Base-by-base conservation (phyloP, 1,140 invertebrate genomes). In the Listronotus bonariensis region DNA sequence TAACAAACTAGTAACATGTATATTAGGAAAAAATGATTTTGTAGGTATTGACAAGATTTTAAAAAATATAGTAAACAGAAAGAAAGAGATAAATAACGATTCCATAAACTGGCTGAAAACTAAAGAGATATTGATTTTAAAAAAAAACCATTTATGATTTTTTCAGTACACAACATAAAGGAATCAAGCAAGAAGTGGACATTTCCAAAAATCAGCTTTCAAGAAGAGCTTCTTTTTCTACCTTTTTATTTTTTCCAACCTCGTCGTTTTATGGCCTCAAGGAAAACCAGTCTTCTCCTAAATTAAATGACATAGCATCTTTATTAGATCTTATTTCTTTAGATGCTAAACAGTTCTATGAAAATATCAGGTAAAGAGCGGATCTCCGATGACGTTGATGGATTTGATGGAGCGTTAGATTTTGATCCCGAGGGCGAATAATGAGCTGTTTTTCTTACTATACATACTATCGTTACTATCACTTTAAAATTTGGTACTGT, bases 381-480 rank as follows among this genome's bases (percentile, higher is more conserved):
- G n/a, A 40, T 40, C 38, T 40, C 7, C 38, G 38, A 40, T 40
- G 38, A 40, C n/a, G n/a, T 40, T 40, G 38, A 40, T 40, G 38
- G 38, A 40, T 40, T 40, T 40, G 38, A 40, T 40, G 38, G n/a
- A 10, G 2, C n/a, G 10, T 40, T 40, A 40, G 38, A 40, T 40
- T 12, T 40, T 40, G 20, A 26, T 26, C 20, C 20, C 5, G 20
- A 26, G 20, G 20, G 20, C 20, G 20, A 26, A 26, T 26, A 26
- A 26, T 26, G 20, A 26, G 20, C 20, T 26, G 20, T 26, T 26
- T 26, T 26, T 26, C 20, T 26, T 26, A 26, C 20, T 26, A 26
- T 26, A 26, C 20, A n/a, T n/a, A n/a, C 20, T 26, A 26, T 26
- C 2, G 20, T 26, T 26, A 26, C 20, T 26, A 26, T 26, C 1